Base-by-base conservation (phyloP, 2,888 invertebrate species). In the Drymonia ruficornis region DNA sequence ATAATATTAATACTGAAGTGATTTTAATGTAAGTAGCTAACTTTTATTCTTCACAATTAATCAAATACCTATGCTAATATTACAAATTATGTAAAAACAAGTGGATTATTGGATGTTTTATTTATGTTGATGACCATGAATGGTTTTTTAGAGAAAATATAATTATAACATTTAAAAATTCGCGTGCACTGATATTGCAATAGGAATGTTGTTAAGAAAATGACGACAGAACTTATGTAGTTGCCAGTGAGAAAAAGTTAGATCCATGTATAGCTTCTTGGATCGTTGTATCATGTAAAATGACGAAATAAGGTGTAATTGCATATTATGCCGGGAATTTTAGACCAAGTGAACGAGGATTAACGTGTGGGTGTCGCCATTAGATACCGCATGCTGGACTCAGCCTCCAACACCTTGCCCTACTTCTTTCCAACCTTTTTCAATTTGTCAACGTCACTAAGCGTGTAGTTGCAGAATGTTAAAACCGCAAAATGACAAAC, bases 261-360 rank as follows among this genome's bases (percentile, higher is more conserved):
- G n/a, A n/a, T 11, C 1, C 6, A 36, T 1, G 36, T n/a, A 36
- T 7, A n/a, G n/a, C 11, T 36, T 36, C 11, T 36, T n/a, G n/a
- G n/a, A 36, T n/a, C 13, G n/a, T 13, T 36, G 34, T 13, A 36
- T 13, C 13, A 36, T 36, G 36, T 36, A 31, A 31, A 31, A 31
- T 31, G 8, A 31, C 11, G 12, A 31, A 31, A 31, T 31, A 31
- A 11, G 1, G 12, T 31, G 11, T 31, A 23, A 11, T 31, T 5
- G 3, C 0, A 36, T 5, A 36, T 5, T n/a, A 36, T 36, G 13
- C n/a, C 11, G 36, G 9, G n/a, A 36, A 13, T 5, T 2, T n/a
- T 36, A 13, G n/a, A 36, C 36, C 36, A 36, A 36, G 36, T 36
- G 36, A 36, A 36, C 36, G 36, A 36, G 36, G 36, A 36, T n/a